Evolutionary conservation across 2,113 vertebrate species (phyloP), one percentile per base, ranked within the genome.

Genomic region (Xyrauchen texanus): DNA sequence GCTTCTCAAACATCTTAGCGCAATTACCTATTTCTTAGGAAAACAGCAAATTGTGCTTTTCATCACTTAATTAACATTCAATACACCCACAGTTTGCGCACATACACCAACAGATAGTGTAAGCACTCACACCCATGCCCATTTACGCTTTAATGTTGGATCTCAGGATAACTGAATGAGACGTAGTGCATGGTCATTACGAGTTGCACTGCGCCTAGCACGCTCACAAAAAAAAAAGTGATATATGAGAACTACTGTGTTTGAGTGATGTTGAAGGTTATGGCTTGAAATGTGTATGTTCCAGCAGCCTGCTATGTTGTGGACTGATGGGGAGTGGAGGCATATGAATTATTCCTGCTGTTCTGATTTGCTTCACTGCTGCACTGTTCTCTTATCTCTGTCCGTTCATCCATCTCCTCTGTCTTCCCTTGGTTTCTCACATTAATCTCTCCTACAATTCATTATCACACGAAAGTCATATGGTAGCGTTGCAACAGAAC

Each of bases 321-420:
- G 68, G 4, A 21, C 64, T 42, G 34, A 64, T 46, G 12, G 4
- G 68, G 12, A 42, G 51, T 57, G 55, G 15, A 12, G 64, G 10
- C 58, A 61, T 76, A 76, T 81, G 71, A 83, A 82, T 83, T 81
- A 83, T 79, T 70, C 63, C 71, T 21, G 21, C 76, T 76, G 21
- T 34, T 34, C 21, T 34, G 66, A 73, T 67, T 76, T 77, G 58
- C 53, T 47, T 77, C 55, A 67, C 73, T 62, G 16, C 42, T 57
- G 65, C 9, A 66, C 34, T 68, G 63, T n/a, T 80, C 11, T 53
- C 57, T 69, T 80, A 64, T 76, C 63, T 76, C 74, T 71, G 70
- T 82, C 79, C 61, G 80, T 82, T 84, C 78, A 74, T 79, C 67
- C 62, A 46, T 81, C 77, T 76, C 46, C 60, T 60, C 53, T 58